A percentile compares a stretch with the other conserved stretches of the same genome.
These are phyloP conservation scores for Melinopterus prodromus DNA, from an alignment of 2,888 invertebrate genomes.

Conservation along the genomic window DNA sequence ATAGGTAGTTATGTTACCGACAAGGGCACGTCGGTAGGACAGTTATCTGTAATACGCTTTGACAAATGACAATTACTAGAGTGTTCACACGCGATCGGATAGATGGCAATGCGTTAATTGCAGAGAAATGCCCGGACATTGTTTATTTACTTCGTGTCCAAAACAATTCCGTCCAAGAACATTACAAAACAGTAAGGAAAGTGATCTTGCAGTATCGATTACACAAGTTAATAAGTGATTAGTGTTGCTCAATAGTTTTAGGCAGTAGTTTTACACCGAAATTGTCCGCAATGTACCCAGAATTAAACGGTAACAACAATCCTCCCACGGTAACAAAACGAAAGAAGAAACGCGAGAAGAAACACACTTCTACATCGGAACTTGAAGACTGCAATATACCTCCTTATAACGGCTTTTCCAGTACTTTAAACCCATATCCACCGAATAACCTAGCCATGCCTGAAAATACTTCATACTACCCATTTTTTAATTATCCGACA, in stretches of 20 bases:
- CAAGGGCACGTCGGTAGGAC: too few relatives aligned
- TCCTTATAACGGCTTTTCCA: constrained; percentile 49
- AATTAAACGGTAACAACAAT: constrained; percentile 55
- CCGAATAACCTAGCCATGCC: constrained; percentile 43
- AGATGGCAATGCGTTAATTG: too few relatives aligned
- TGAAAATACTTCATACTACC: constrained; percentile 52
- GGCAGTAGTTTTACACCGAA: not conserved
- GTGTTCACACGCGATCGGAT: too few relatives aligned
- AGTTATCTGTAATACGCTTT: too few relatives aligned
- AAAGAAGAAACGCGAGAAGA: constrained; percentile 54
- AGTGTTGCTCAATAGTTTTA: not conserved
- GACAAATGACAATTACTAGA: too few relatives aligned
- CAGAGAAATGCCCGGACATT: too few relatives aligned
- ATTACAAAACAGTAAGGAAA: not conserved
- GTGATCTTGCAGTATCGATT: constrained; percentile 10
- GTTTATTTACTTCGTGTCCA: too few relatives aligned
- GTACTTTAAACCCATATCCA: constrained; percentile 30
- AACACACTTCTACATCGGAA: constrained; percentile 32
- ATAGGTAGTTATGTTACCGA: too few relatives aligned
- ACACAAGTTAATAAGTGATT: constrained; percentile 8
- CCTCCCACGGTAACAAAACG: constrained; percentile 57
- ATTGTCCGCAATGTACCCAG: constrained; percentile 46
- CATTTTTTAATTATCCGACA: constrained; percentile 51
- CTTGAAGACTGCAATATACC: constrained; percentile 49
- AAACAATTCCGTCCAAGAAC: constrained; percentile 28